Conservation (phyloP, 2,797 vertebrate genomes). For the Pipistrellus kuhlii region DNA sequence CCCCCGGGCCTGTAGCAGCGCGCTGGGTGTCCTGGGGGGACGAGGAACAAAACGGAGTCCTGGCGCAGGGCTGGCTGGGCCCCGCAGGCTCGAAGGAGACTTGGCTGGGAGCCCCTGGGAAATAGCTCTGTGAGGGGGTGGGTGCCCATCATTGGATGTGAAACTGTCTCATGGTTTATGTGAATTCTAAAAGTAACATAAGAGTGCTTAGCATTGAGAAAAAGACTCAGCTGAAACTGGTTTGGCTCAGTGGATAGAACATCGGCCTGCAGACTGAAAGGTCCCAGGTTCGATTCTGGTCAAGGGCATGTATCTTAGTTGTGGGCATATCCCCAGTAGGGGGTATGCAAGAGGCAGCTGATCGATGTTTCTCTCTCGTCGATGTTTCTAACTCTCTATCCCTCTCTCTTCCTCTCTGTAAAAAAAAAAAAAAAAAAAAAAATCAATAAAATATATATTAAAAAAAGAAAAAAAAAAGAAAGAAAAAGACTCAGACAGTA, state of each 20-base stretch:
- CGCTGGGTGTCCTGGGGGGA: neutral
- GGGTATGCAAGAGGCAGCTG: no score
- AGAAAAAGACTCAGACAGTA: neutral
- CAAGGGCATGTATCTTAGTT: no score
- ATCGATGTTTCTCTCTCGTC: no score
- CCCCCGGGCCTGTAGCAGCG: neutral
- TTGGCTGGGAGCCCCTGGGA: neutral
- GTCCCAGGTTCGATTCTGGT: no score
- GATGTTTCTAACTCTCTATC: no score
- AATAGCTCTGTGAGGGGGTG: neutral
- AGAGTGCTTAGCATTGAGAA: constrained; percentile 5
- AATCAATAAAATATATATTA: no score
- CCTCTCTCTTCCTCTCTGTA: no score
- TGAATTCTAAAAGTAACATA: constrained; percentile 32
- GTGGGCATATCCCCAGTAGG: no score
- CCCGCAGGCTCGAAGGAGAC: neutral
- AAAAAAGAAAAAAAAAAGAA: no score
- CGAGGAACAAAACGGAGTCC: neutral
- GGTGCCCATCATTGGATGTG: neutral
- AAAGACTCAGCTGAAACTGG: neutral
- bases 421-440: no score
- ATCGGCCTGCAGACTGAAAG: no score
- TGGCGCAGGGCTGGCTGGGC: neutral
- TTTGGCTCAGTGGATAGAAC: no score
- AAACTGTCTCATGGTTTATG: neutral